Evolutionary conservation across 1,140 invertebrate species (phyloP), one percentile per base, ranked within the genome.

Genomic region (Leptinotarsa defecta): DNA sequence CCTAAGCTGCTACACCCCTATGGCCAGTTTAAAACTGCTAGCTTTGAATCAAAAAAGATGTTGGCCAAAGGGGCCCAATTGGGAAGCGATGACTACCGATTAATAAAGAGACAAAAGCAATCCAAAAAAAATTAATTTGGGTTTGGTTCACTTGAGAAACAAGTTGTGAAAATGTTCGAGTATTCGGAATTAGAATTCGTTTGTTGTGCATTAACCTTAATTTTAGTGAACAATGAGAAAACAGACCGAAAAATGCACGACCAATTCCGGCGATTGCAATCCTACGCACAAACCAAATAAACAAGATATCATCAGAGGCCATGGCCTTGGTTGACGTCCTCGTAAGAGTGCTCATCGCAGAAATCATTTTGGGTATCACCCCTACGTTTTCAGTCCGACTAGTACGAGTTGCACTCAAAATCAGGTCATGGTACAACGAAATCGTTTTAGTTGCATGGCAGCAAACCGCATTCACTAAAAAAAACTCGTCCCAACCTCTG

Each of bases 351-450:
- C 52, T 17, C 52, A 57, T 57, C 52, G n/a, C 52, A 57, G 52
- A 19, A 57, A 57, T 57, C 4, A 57, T 57, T 57, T 57, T 57
- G 52, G 52, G 52, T 8, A 57, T 17, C 52, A 19, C 52, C 15
- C 17, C 52, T 67, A 84, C 78, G 83, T 84, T 84, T 84, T 83
- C 77, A 81, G 65, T 48, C 61, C 64, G 76, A 81, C 74, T 84
- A 83, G 79, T 85, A 84, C 61, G 67, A 49, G 75, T 74, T 83
- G 81, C 82, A 83, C 76, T 83, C 79, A 81, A 78, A 85, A 84
- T 83, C 84, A 80, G 84, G 84, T 85, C 84, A 85, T 84, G 82
- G 81, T 84, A 85, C 82, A 83, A 83, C 83, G 81, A 83, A 85
- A 84, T 83, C 82, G 81, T 80, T 83, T 84, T 57, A 57, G 52